Evolutionary conservation across 2,113 vertebrate species (phyloP), one percentile per base, ranked within the genome.

Genomic region (Plectropomus leopardus): DNA sequence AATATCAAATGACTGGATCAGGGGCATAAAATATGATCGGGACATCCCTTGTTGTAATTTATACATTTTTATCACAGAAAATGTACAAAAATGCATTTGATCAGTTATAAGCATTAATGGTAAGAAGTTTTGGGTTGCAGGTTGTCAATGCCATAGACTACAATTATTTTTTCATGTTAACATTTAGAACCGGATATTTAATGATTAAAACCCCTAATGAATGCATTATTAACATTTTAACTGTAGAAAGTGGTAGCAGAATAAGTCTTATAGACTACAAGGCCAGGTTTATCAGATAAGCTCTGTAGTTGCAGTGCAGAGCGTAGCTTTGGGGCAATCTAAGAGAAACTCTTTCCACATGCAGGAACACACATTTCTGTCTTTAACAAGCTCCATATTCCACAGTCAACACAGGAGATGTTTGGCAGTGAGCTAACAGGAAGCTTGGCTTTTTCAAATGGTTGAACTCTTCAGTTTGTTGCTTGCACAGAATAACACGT

Each of bases 311-410:
- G 34, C 32, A 42, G 58, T 26, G 16, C 30, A 53, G 45, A 67
- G 45, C 4, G 1, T 50, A 32, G 14, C 66, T 1, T 40, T 26
- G 50, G 36, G 51, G 19, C 32, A 45, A 72, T 50, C 30, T 45
- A 73, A 50, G 30, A 61, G 44, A 30, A 58, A 36, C 28, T 66
- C 30, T 76, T 67, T 48, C 26, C 42, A 67, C 30, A 36, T 21
- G 40, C 40, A 55, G 61, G 23, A 45, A 42, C 47, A 24, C 59
- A 71, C 24, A n/a, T 13, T 28, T 34, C n/a, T 57, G 53, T 21
- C 58, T 60, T 48, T 60, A 60, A 24, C 57, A 4, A 26, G 21
- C 32, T 75, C 17, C 34, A 30, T 74, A 59, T 53, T 51, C 26
- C 36, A 64, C 50, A 54, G 59, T 7, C 34, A 36, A 53, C n/a